phyloP scores from a whole-genome alignment of 2,113 vertebrate species.

The Silurus glanis region DNA sequence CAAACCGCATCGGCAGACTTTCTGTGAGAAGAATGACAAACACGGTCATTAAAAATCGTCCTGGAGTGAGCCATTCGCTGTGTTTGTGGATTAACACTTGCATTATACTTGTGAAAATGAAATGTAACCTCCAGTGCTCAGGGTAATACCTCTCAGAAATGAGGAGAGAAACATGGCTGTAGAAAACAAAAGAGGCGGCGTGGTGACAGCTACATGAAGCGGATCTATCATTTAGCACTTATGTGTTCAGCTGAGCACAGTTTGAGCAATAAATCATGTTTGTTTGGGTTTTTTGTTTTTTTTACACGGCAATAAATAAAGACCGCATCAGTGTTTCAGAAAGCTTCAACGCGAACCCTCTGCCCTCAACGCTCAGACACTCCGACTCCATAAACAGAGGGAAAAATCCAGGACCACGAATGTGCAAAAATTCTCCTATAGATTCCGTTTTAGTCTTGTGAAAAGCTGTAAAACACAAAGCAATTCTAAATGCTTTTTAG shows the following conservation, averaged over 20 bases:
- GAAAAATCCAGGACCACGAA: slow-evolving; percentile 2
- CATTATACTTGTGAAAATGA: slow-evolving; percentile 65
- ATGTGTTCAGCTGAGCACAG: slow-evolving; percentile 48
- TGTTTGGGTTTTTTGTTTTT: slow-evolving; percentile 1
- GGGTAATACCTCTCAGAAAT: slow-evolving; percentile 34
- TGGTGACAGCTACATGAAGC: slow-evolving; percentile 58
- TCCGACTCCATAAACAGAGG: not conserved
- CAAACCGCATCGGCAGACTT: slow-evolving; percentile 58
- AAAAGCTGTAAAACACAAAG: slow-evolving; percentile 28
- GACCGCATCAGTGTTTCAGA: slow-evolving; percentile 54
- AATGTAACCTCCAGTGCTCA: slow-evolving; percentile 60
- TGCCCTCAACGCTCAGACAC: not conserved
- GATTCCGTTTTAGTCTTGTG: slow-evolving; percentile 4
- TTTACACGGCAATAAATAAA: slow-evolving; percentile 56
- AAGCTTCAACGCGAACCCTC: not conserved
- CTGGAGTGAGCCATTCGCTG: slow-evolving; percentile 62
- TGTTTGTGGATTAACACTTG: slow-evolving; percentile 68
- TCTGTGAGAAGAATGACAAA: slow-evolving; percentile 61
- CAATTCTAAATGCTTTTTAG: slow-evolving; percentile 26
- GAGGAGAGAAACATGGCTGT: not conserved
- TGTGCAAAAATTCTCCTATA: slow-evolving; percentile 5
- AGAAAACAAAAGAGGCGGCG: slow-evolving; percentile 57
- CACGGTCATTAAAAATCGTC: slow-evolving; percentile 73
- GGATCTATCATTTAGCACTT: slow-evolving; percentile 60
- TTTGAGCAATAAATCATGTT: slow-evolving; percentile 51